Conservation (phyloP, 2,113 vertebrate genomes). For the Pygoscelis adeliae region DNA sequence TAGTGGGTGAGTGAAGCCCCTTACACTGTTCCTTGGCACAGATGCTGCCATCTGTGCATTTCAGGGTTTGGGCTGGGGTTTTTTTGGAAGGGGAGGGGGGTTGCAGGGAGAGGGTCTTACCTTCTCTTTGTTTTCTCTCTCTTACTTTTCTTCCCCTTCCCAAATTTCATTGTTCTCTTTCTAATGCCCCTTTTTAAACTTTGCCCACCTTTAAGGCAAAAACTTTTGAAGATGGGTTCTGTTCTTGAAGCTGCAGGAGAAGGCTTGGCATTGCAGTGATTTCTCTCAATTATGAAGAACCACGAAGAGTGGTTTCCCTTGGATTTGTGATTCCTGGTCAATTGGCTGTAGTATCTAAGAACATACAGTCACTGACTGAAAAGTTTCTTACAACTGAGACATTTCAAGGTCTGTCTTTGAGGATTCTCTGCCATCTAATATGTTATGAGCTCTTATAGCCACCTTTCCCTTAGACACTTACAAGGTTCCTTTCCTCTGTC, state of each 20-base stretch:
- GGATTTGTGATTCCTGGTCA: background rate
- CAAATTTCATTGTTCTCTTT: background rate
- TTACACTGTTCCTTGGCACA: background rate
- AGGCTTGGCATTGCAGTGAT: background rate
- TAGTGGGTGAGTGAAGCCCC: background rate
- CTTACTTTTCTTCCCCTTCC: background rate
- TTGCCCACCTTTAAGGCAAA: background rate
- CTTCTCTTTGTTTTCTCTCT: background rate
- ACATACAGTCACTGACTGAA: background rate
- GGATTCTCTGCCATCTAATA: background rate
- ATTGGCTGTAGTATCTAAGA: background rate
- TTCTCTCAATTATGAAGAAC: background rate
- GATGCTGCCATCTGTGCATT: background rate
- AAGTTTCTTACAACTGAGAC: background rate
- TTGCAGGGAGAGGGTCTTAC: background rate
- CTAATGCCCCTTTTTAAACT: background rate
- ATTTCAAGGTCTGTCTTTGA: background rate
- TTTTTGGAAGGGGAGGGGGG: accelerated
- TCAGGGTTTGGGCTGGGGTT: background rate
- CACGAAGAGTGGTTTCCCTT: background rate
- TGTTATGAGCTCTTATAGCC: background rate
- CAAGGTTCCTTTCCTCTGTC: background rate
- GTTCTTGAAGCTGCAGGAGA: background rate
- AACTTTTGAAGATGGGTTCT: background rate
- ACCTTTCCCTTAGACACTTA: background rate